Conservation (phyloP, 2,888 invertebrate species). For the Phengaris alcon region DNA sequence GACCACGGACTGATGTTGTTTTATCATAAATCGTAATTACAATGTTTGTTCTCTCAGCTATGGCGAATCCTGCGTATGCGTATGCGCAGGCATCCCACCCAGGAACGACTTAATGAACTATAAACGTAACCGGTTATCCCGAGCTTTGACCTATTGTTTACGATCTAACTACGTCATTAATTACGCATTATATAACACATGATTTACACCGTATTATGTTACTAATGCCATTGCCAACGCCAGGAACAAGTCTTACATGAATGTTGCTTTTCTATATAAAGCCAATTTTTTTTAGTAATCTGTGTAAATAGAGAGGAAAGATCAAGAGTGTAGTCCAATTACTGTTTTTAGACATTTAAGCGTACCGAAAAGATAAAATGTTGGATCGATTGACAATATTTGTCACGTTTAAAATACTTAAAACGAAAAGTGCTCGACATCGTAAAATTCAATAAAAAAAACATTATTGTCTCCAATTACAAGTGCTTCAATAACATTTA, state of each 20-base stretch:
- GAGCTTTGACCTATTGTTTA: constrained; percentile 27
- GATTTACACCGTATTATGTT: background rate
- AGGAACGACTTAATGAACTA: constrained; percentile 21
- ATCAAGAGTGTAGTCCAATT: too few relatives aligned
- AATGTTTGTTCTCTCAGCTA: constrained; percentile 11
- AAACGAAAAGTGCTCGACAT: background rate
- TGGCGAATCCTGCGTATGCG: background rate
- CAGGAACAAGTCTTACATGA: too few relatives aligned
- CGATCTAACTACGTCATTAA: background rate
- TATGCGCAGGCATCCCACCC: constrained; percentile 7
- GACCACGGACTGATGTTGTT: too few relatives aligned
- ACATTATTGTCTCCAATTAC: constrained; percentile 6
- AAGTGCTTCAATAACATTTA: background rate
- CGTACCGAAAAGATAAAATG: background rate
- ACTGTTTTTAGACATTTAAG: too few relatives aligned
- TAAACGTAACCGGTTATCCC: constrained; percentile 13
- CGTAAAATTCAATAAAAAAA: constrained; percentile 6
- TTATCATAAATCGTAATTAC: constrained; percentile 12
- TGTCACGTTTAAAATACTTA: background rate
- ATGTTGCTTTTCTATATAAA: too few relatives aligned
- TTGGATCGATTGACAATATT: background rate
- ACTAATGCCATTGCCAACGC: background rate
- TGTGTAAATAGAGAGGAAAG: too few relatives aligned
- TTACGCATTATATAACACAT: background rate
- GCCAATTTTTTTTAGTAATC: too few relatives aligned